A percentile compares a stretch with the other conserved stretches of the same genome.
Evolutionary conservation across 64 coral and sea anemone species (phyloP).

Genomic region (Pocillopora damicornis): DNA sequence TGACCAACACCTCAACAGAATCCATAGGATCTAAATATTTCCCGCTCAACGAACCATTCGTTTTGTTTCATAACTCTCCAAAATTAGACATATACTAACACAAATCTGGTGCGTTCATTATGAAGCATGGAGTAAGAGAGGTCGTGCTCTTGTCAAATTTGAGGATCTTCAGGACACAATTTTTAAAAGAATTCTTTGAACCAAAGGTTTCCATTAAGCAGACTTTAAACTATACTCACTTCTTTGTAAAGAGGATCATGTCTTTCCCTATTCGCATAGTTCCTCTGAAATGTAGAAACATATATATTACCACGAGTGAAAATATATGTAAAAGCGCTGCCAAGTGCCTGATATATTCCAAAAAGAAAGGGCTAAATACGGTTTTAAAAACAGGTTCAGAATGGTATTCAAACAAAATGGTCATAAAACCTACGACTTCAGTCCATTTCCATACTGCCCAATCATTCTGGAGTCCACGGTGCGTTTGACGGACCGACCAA

Average conservation of each 20-base stretch:
- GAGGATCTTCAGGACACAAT: too few species aligned
- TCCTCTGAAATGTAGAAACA: conserved; percentile 58
- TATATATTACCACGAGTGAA: neutral
- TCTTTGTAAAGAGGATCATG: conserved; percentile 96
- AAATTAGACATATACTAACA: too few species aligned
- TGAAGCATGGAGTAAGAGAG: too few species aligned
- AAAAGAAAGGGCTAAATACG: too few species aligned
- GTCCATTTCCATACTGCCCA: conserved; percentile 96
- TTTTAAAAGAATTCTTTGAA: neutral
- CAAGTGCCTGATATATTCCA: too few species aligned
- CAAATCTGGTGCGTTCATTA: too few species aligned
- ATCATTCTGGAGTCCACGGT: conserved; percentile 90
- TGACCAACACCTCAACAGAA: too few species aligned
- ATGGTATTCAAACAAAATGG: neutral
- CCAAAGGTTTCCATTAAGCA: neutral
- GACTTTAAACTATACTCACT: conserved; percentile 60
- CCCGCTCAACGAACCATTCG: too few species aligned
- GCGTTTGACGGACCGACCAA: conserved; percentile 90
- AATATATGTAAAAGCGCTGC: too few species aligned
- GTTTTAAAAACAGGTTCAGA: neutral
- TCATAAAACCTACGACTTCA: conserved; percentile 83
- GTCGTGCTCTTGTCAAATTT: too few species aligned
- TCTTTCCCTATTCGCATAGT: conserved; percentile 97
- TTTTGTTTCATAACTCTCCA: too few species aligned
- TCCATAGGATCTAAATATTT: too few species aligned